These are phyloP conservation scores for Malachius bipustulatus DNA, from an alignment of 2,888 invertebrate genomes.

Conservation along the genomic window DNA sequence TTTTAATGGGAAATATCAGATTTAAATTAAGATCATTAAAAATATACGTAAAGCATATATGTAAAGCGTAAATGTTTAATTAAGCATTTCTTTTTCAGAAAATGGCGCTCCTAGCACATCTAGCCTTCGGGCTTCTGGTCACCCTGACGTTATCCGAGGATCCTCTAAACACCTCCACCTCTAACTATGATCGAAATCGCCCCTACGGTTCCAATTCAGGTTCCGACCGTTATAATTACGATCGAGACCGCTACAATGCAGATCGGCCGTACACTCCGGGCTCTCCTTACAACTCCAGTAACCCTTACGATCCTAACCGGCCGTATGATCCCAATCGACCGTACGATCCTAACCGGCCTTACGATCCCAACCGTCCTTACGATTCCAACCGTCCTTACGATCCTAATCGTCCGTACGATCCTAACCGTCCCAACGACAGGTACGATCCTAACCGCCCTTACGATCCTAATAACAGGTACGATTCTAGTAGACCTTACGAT, in stretches of 20 bases:
- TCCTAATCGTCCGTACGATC: conserved; percentile 10
- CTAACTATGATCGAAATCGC: background rate
- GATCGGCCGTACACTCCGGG: background rate
- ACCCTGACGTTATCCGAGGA: too few relatives aligned
- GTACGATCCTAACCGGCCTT: conserved; percentile 12
- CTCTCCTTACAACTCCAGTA: background rate
- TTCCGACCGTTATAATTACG: too few relatives aligned
- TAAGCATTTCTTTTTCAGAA: too few relatives aligned
- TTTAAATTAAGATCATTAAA: too few relatives aligned
- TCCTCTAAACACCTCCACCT: too few relatives aligned
- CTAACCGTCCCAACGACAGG: conserved; percentile 15
- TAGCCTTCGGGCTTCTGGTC: too few relatives aligned
- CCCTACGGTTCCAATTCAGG: conserved; percentile 3
- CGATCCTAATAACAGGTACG: conserved; percentile 8
- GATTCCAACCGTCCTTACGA: conserved; percentile 10
- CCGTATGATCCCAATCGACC: background rate
- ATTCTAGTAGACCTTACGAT: conserved; percentile 2
- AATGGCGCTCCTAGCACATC: too few relatives aligned
- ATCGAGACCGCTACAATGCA: background rate
- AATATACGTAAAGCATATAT: too few relatives aligned
- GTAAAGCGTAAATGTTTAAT: too few relatives aligned
- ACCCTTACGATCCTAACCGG: background rate
- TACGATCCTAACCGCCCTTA: conserved; percentile 14
- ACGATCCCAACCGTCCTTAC: conserved; percentile 12
- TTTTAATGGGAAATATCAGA: too few relatives aligned